Percentiles rank a stretch among this genome's conserved stretches.
phyloP scores from a whole-genome alignment of 2,113 vertebrate species.

The Dasyornis broadbenti region DNA sequence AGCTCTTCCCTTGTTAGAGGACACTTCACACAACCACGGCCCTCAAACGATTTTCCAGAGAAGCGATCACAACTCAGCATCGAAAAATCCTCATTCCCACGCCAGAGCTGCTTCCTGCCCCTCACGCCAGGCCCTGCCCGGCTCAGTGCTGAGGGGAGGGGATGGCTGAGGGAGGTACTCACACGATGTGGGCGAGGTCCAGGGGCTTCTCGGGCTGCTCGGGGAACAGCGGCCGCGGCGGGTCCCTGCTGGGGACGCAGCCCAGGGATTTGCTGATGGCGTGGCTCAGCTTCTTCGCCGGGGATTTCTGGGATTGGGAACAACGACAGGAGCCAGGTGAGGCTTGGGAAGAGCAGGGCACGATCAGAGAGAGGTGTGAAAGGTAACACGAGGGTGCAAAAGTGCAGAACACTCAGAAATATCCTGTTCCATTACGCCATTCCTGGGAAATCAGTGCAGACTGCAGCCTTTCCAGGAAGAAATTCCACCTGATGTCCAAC shows the following conservation, averaged over 20 bases:
- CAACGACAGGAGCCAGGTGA: not conserved
- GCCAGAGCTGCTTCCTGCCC: not conserved
- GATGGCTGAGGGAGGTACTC: slow-evolving; percentile 58
- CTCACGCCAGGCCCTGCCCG: not conserved
- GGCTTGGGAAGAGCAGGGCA: not conserved
- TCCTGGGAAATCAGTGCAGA: not conserved
- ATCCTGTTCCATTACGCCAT: accelerated
- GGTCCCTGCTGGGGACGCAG: slow-evolving; percentile 92
- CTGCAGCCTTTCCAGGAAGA: no score
- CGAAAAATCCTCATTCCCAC: accelerated
- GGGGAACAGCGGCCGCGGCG: slow-evolving; percentile 89
- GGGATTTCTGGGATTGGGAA: slow-evolving; percentile 84
- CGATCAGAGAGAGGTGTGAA: not conserved
- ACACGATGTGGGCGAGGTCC: slow-evolving; percentile 90
- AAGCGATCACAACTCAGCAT: accelerated
- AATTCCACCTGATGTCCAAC: no score
- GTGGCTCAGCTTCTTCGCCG: slow-evolving; percentile 98
- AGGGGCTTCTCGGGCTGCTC: slow-evolving; percentile 93
- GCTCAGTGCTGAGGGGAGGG: not conserved
- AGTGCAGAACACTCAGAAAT: accelerated
- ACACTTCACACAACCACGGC: accelerated
- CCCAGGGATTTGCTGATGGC: slow-evolving; percentile 96
- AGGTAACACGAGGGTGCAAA: accelerated
- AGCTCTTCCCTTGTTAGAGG: accelerated
- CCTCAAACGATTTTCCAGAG: accelerated